Evolutionary conservation across 2,113 vertebrate genomes (phyloP).

Genomic region (Theristicus caerulescens): DNA sequence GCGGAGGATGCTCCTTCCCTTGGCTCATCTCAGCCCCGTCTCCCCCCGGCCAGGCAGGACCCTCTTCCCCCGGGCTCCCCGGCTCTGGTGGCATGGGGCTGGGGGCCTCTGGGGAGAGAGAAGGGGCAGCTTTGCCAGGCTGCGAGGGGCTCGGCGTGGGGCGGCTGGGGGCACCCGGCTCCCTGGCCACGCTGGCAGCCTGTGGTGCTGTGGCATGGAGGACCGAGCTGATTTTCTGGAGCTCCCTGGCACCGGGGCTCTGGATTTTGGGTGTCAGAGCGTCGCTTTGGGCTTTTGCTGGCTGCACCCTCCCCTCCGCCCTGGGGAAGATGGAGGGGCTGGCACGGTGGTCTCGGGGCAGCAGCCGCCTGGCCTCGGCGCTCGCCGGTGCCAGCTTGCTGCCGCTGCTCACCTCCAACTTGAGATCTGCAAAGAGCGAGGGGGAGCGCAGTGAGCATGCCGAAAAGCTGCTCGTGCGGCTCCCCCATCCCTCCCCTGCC

Average conservation of each 20-base stretch:
- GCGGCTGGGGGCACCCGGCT: accelerated
- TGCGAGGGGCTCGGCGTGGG: background rate
- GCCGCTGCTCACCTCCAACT: slow-evolving; percentile 3
- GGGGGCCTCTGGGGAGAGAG: background rate
- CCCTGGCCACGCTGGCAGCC: background rate
- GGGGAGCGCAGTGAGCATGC: background rate
- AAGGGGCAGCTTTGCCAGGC: background rate
- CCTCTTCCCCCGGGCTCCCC: background rate
- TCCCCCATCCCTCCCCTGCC: background rate
- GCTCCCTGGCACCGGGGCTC: background rate
- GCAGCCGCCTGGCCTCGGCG: background rate
- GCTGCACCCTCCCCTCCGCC: background rate
- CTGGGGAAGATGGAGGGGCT: background rate
- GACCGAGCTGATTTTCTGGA: background rate
- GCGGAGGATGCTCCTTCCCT: background rate
- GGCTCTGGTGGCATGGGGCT: accelerated
- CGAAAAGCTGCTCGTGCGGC: accelerated
- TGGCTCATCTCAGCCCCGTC: accelerated
- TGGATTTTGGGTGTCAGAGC: background rate
- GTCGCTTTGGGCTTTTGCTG: background rate
- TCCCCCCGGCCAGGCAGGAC: background rate
- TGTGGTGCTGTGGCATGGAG: background rate
- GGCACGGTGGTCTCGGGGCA: background rate
- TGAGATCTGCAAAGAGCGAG: slow-evolving; percentile 29
- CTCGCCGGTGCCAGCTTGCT: background rate